Evolutionary conservation across 2,797 vertebrate genomes (phyloP).

Genomic region (Sebastes hubbsi): DNA sequence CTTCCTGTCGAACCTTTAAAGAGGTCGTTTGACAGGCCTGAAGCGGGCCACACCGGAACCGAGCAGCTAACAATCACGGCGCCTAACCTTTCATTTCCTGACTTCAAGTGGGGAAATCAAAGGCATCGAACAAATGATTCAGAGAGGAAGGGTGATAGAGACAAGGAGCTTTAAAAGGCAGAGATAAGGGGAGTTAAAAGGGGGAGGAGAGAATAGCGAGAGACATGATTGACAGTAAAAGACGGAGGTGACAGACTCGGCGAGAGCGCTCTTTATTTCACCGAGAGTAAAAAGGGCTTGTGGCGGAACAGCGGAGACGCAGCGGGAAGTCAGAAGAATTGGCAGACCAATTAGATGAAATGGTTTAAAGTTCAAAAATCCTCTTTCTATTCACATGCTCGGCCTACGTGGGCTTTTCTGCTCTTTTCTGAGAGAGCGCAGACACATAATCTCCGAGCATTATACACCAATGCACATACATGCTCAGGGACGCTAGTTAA

Average conservation of each 20-base stretch:
- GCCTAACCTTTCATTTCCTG: slow-evolving; percentile 65
- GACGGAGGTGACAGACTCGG: slow-evolving; percentile 48
- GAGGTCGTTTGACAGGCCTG: slow-evolving; percentile 34
- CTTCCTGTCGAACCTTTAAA: slow-evolving; percentile 63
- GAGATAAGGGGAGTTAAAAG: slow-evolving; percentile 53
- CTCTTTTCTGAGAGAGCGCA: background rate
- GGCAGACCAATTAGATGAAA: slow-evolving; percentile 53
- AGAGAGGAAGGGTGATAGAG: slow-evolving; percentile 17
- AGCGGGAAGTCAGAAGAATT: slow-evolving; percentile 37
- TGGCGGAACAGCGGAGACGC: slow-evolving; percentile 24
- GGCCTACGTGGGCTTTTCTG: background rate
- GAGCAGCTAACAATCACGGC: slow-evolving; percentile 42
- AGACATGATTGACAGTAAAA: slow-evolving; percentile 51
- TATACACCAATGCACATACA: background rate
- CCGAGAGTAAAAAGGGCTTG: slow-evolving; percentile 23
- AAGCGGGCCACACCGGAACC: slow-evolving; percentile 41
- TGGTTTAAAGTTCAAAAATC: slow-evolving; percentile 42
- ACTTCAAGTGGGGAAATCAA: slow-evolving; percentile 64
- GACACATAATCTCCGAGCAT: background rate
- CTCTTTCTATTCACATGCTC: slow-evolving; percentile 21
- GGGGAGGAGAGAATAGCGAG: slow-evolving; percentile 19
- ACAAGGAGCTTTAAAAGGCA: slow-evolving; percentile 45
- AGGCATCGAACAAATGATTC: slow-evolving; percentile 55
- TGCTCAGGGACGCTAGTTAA: background rate
- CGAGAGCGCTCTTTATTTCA: slow-evolving; percentile 40